Evolutionary conservation across 2,797 vertebrate genomes (phyloP).

Genomic region (Etheostoma nigrum): DNA sequence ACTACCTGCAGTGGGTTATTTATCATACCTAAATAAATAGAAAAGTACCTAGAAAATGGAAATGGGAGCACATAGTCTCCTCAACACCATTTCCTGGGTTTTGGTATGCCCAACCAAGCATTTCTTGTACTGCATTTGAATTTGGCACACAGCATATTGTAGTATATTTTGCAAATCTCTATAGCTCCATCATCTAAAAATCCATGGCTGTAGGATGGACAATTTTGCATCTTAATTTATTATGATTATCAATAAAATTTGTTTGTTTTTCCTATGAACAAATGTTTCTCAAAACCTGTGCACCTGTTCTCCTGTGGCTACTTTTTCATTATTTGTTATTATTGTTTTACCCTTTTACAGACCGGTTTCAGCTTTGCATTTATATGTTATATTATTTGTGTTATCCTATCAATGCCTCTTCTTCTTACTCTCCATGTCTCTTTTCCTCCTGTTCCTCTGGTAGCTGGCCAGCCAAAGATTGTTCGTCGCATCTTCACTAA

Average conservation of each 20-base stretch:
- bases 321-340: conserved; percentile 15
- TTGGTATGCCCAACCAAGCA: conserved; percentile 22
- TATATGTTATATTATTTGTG: conserved; percentile 6
- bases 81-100: conserved; percentile 3
- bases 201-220: conserved; percentile 29
- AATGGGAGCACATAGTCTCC: conserved; percentile 5
- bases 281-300: conserved; percentile 12
- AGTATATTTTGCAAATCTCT: conserved; percentile 2
- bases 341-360: conserved; percentile 4
- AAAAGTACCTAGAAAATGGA: conserved; percentile 34
- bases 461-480: conserved; percentile 89
- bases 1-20: conserved; percentile 81
- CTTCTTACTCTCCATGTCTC: conserved; percentile 20
- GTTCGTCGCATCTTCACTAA: conserved; percentile 96
- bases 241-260: not conserved
- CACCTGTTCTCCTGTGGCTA: conserved; percentile 20
- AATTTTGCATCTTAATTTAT: conserved; percentile 27
- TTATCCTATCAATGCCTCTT: not conserved
- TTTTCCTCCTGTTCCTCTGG: conserved; percentile 15
- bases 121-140: conserved; percentile 23
- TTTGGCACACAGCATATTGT: conserved; percentile 12
- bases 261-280: not conserved
- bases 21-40: conserved; percentile 54
- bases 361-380: conserved; percentile 26
- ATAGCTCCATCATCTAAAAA: conserved; percentile 8